Base-by-base conservation (phyloP, 2,888 invertebrate species). In the Cerceris rybyensis region DNA sequence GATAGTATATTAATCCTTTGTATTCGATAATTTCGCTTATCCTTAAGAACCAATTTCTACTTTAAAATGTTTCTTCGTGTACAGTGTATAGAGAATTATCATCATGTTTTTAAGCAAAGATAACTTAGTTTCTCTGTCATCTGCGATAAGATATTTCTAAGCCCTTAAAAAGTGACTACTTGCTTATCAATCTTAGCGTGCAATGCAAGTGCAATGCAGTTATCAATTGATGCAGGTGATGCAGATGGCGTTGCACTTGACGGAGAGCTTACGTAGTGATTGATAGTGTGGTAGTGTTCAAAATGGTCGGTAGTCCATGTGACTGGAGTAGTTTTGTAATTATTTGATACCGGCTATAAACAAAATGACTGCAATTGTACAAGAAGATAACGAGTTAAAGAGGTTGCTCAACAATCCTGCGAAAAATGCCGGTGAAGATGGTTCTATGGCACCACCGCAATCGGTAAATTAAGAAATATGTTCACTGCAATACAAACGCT, bases 381-480 rank as follows among this genome's bases (percentile, higher is more conserved):
- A 87, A 70, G 85, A 79, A 43, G 89, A 89, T 57, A 86, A 90
- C 65, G 91, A 91, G 68, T 72, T 91, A 14, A 91, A 89, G 58
- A 85, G 86, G 59, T 78, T 92, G 58, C 80, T 92, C 0, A 81
- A 80, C 72, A 91, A 86, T 67, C 91, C 91, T 0, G 86, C 82
- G 0, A 91, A 87, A 88, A 90, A 88, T 90, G 87, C 79, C 13
- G 50, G 39, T 7, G 90, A 91, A 6, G 91, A 91, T 8, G 86
- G 86, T n/a, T 83, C 86, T 5, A 91, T 91, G 91, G 91, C 90
- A 42, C 91, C 91, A 13, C 91, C 91, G 13, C 86, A 88, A 14
- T 87, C 91, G 43, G 92, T 91, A 86, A 86, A 84, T 65, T 68
- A 55, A 49, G 63, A 78, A 82, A 75, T 81, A 80, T 71, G 78